Conservation (phyloP, 2,888 invertebrate genomes). For the Adelognathus sp. region DNA sequence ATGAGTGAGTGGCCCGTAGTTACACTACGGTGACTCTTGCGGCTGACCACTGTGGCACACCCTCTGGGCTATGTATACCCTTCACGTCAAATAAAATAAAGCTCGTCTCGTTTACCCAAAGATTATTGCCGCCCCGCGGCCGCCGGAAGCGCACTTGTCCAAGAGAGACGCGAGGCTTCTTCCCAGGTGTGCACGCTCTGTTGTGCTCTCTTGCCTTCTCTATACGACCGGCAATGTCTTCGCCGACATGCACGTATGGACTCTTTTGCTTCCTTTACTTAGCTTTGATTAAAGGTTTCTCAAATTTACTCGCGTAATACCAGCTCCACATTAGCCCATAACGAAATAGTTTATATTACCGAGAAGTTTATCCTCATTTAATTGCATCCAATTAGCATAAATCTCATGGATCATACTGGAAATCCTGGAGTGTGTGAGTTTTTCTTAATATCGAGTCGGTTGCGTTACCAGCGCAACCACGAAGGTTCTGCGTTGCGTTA, state of each 20-base stretch:
- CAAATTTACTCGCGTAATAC: constrained; percentile 38
- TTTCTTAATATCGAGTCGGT: constrained; percentile 37
- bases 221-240: background rate
- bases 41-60: constrained; percentile 24
- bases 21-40: constrained; percentile 13
- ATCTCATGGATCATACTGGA: constrained; percentile 61
- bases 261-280: constrained; percentile 4
- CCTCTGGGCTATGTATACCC: constrained; percentile 24
- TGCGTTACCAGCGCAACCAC: background rate
- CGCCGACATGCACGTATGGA: background rate
- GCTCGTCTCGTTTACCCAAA: constrained; percentile 38
- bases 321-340: constrained; percentile 54
- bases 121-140: constrained; percentile 27
- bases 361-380: constrained; percentile 58
- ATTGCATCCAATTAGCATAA: constrained; percentile 66
- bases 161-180: constrained; percentile 8
- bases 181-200: background rate
- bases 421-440: constrained; percentile 52
- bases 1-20: constrained; percentile 1
- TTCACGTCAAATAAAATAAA: constrained; percentile 21
- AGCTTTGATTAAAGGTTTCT: constrained; percentile 55
- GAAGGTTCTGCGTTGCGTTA: constrained; percentile 9
- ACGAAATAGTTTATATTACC: constrained; percentile 56
- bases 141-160: constrained; percentile 44
- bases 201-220: constrained; percentile 10